Evolutionary conservation across 2,113 vertebrate genomes (phyloP).

Genomic region (Pitta sordida): DNA sequence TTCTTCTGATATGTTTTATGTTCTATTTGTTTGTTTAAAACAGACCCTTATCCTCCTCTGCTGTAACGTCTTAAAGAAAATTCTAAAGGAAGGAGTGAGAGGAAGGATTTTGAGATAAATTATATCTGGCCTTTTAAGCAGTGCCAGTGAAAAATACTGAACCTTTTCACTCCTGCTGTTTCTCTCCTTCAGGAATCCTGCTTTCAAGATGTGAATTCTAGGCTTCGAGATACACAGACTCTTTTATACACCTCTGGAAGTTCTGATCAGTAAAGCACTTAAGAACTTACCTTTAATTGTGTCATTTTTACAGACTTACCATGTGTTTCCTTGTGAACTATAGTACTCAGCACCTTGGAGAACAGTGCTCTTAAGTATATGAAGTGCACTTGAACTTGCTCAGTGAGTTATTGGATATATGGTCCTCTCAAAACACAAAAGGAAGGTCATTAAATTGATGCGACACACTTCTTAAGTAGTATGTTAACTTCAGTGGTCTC

Average conservation of each 20-base stretch:
- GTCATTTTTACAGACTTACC: neutral
- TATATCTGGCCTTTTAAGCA: neutral
- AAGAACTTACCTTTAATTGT: neutral
- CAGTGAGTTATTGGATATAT: neutral
- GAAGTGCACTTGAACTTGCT: constrained; percentile 10
- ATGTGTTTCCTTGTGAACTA: neutral
- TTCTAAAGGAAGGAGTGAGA: neutral
- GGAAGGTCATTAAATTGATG: neutral
- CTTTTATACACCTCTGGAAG: neutral
- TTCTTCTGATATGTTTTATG: neutral
- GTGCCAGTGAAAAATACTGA: neutral
- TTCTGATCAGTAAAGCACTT: neutral
- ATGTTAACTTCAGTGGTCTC: neutral
- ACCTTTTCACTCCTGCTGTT: neutral
- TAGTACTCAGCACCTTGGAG: neutral
- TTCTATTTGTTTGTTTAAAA: neutral
- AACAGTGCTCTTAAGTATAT: neutral
- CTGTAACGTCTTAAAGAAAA: neutral
- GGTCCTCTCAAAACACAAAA: constrained; percentile 9
- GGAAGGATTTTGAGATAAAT: neutral
- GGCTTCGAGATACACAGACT: neutral
- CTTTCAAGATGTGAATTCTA: neutral
- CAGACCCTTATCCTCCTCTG: neutral
- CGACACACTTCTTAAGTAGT: neutral
- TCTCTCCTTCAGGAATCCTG: neutral